A percentile compares a stretch with the other conserved stretches of the same genome.
These are phyloP conservation scores for Campylomormyrus numenius DNA, from an alignment of 2,113 vertebrate genomes.

Conservation along the genomic window DNA sequence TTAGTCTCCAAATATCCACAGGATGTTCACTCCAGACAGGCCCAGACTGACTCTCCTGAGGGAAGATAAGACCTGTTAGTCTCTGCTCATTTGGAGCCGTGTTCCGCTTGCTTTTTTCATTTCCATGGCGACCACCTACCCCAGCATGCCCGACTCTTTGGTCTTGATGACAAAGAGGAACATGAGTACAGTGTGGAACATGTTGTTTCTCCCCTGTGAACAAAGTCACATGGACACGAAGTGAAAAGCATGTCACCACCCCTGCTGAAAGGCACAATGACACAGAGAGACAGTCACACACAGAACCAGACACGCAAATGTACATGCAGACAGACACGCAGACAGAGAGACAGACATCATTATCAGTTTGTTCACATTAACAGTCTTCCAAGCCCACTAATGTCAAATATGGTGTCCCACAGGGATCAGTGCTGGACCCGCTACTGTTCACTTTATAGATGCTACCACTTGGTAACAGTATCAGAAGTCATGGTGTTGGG, in stretches of 20 bases:
- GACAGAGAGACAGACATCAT: no score
- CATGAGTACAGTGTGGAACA: constrained; percentile 95
- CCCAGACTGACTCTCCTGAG: constrained; percentile 87
- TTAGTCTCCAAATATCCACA: constrained; percentile 85
- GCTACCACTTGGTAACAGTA: no score
- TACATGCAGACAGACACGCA: no score
- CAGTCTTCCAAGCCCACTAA: no score
- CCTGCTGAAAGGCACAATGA: background rate
- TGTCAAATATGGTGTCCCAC: no score
- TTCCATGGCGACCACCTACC: constrained; percentile 63
- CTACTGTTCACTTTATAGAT: no score
- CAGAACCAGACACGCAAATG: no score
- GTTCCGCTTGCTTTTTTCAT: background rate
- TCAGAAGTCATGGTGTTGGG: no score
- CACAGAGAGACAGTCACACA: no score
- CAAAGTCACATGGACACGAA: background rate
- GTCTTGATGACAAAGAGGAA: constrained; percentile 93
- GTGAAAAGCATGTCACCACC: background rate
- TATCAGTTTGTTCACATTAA: no score
- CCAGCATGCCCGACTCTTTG: constrained; percentile 93
- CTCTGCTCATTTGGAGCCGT: background rate
- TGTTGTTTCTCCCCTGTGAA: constrained; percentile 87
- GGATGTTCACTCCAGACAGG: constrained; percentile 84
- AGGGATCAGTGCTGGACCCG: no score
- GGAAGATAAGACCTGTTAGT: background rate